phyloP scores from a whole-genome alignment of 2,888 invertebrate species.

The Phortica magna region DNA sequence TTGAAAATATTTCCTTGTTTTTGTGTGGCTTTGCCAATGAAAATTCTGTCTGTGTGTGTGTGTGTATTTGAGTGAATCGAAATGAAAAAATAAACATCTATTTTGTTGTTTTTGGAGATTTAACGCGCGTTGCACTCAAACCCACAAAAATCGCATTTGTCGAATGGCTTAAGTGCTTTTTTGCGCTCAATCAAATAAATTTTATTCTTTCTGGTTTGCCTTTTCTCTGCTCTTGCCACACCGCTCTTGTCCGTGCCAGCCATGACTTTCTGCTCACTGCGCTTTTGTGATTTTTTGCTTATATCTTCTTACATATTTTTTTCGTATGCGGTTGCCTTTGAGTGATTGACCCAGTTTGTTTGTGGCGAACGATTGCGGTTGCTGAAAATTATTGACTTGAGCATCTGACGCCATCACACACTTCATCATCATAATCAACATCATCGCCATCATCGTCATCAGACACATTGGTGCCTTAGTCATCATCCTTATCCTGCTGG shows the following conservation, averaged over 20 bases:
- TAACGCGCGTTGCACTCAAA: constrained; percentile 34
- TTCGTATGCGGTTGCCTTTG: constrained; percentile 31
- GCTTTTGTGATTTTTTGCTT: no score
- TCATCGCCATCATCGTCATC: not conserved
- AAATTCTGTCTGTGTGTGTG: no score
- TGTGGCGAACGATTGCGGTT: constrained; percentile 24
- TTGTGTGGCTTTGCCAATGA: no score
- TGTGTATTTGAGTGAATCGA: no score
- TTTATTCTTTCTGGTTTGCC: constrained; percentile 14
- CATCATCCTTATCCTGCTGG: constrained; percentile 36
- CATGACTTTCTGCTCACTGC: no score
- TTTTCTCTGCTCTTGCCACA: not conserved
- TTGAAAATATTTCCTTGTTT: no score
- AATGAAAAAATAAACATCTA: no score
- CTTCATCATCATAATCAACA: constrained; percentile 28
- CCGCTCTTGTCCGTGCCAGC: no score
- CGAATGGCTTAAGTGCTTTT: constrained; percentile 51
- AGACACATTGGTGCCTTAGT: constrained; percentile 32
- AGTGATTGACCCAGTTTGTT: constrained; percentile 63
- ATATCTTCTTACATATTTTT: no score
- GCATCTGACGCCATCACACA: constrained; percentile 30
- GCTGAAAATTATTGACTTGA: not conserved
- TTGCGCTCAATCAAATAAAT: constrained; percentile 45
- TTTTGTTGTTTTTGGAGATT: not conserved
- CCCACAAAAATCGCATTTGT: constrained; percentile 27